phyloP scores from a whole-genome alignment of 2,797 vertebrate species.

The Staurois parvus region DNA sequence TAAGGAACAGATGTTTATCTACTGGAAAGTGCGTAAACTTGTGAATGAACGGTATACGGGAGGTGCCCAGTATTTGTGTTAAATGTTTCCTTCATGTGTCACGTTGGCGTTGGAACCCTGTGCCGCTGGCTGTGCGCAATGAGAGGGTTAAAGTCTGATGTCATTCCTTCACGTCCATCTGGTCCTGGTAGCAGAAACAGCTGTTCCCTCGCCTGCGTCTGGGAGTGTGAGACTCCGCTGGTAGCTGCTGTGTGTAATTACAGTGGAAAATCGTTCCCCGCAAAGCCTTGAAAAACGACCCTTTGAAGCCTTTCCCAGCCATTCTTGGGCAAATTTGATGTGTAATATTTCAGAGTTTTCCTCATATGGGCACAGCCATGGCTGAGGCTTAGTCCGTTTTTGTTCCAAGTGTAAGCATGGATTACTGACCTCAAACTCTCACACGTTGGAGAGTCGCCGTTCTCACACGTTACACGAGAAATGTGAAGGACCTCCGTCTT shows the following conservation, averaged over 20 bases:
- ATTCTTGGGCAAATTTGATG: slow-evolving; percentile 53
- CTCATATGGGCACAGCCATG: slow-evolving; percentile 40
- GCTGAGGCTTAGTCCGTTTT: not conserved
- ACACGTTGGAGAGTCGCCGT: not conserved
- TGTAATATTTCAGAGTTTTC: slow-evolving; percentile 22
- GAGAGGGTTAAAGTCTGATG: slow-evolving; percentile 39
- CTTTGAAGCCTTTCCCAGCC: slow-evolving; percentile 42
- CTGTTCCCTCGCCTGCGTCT: slow-evolving; percentile 38
- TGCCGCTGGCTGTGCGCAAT: not conserved
- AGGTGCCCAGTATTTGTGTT: not conserved
- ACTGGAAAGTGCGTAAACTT: not conserved
- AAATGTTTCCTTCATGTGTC: not conserved
- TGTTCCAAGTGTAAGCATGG: not conserved
- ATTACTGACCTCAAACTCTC: slow-evolving; percentile 7
- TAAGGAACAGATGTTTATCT: not conserved
- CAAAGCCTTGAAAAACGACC: slow-evolving; percentile 51
- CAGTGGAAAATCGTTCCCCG: slow-evolving; percentile 50
- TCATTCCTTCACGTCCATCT: slow-evolving; percentile 42
- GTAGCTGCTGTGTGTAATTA: slow-evolving; percentile 56
- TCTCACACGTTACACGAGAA: not conserved
- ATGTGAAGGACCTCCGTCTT: not conserved
- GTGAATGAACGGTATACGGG: not conserved
- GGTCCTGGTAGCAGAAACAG: slow-evolving; percentile 43
- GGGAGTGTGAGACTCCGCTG: slow-evolving; percentile 31
- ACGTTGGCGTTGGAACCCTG: not conserved